Evolutionary conservation across 2,888 invertebrate species (phyloP).

Genomic region (Myopa testacea): DNA sequence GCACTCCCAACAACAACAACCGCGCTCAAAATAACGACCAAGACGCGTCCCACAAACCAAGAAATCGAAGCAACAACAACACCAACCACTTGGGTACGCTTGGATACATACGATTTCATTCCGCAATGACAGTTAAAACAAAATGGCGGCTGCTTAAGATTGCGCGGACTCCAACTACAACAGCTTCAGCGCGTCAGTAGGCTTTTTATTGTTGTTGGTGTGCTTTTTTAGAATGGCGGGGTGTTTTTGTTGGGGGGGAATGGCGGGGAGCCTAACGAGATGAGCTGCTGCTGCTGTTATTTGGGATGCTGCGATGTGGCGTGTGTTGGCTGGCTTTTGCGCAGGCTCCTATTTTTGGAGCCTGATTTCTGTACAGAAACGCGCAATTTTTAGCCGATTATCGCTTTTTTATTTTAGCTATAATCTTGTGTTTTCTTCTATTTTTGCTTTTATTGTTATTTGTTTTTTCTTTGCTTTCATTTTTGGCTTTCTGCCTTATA

Average conservation of each 20-base stretch:
- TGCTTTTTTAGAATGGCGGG: neutral
- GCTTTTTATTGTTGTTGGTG: constrained; percentile 1
- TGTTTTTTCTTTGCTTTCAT: too few species aligned
- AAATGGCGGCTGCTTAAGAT: constrained; percentile 52
- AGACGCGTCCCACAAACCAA: too few species aligned
- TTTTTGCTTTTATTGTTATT: neutral
- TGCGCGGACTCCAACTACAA: constrained; percentile 34
- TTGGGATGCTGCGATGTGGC: neutral
- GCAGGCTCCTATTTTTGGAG: constrained; percentile 13
- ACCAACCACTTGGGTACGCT: neutral
- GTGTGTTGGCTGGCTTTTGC: neutral
- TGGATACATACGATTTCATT: neutral
- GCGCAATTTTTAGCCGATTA: neutral
- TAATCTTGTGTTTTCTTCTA: neutral
- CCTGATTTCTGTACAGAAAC: neutral
- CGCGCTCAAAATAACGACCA: too few species aligned
- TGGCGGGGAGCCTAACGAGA: too few species aligned
- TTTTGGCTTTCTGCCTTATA: neutral
- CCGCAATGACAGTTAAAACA: constrained; percentile 43
- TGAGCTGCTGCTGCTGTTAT: neutral
- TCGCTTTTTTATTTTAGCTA: neutral
- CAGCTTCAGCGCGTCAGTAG: constrained; percentile 31
- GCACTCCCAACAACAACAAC: too few species aligned
- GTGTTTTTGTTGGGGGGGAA: neutral
- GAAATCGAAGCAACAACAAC: neutral